Evolutionary conservation across 2,113 vertebrate genomes (phyloP).

Genomic region (Coturnix japonica): DNA sequence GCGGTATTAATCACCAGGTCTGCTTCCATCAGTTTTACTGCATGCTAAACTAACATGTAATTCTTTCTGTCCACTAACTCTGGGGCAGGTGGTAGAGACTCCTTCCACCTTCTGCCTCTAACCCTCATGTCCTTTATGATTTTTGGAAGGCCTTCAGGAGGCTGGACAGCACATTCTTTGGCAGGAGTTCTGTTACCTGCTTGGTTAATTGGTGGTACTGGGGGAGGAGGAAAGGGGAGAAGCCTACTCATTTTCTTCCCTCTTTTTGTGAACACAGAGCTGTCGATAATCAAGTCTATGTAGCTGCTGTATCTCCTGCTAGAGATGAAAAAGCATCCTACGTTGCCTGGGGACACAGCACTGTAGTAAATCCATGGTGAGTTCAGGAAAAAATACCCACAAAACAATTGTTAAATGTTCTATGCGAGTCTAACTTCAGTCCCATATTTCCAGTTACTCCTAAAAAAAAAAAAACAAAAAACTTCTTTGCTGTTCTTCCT

Average conservation of each 20-base stretch:
- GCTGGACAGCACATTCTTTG: background rate
- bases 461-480: too few relatives aligned
- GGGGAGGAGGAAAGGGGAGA: background rate
- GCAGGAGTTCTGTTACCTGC: background rate
- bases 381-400: conserved; percentile 19
- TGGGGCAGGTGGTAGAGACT: background rate
- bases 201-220: background rate
- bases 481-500: background rate
- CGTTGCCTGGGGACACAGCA: conserved; percentile 96
- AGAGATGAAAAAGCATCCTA: conserved; percentile 90
- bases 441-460: background rate
- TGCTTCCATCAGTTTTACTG: background rate
- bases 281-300: conserved; percentile 93
- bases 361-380: conserved; percentile 93
- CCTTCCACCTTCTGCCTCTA: background rate
- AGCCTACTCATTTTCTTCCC: background rate
- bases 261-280: conserved; percentile 78
- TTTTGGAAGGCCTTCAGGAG: background rate
- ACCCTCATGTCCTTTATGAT: background rate
- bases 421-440: background rate
- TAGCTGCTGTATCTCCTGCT: conserved; percentile 92
- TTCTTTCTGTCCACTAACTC: background rate
- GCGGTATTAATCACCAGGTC: background rate
- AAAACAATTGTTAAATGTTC: background rate
- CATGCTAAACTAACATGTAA: background rate